Evolutionary conservation across 2,888 invertebrate species (phyloP).

Genomic region (Scaptomyza flava): DNA sequence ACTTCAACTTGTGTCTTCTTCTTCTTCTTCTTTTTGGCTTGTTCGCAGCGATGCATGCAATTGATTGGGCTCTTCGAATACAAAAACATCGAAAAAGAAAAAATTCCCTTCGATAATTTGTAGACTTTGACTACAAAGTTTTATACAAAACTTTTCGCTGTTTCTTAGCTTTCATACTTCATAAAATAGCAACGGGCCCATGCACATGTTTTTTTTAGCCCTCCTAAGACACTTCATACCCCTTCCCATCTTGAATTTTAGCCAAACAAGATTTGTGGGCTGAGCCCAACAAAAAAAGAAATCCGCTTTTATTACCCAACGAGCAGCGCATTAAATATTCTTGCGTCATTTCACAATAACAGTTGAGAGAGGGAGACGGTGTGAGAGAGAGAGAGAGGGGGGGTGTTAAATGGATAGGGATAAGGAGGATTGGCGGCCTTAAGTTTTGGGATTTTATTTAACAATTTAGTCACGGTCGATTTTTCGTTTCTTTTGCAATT

Average conservation of each 20-base stretch:
- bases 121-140: constrained; percentile 49
- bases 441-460: constrained; percentile 23
- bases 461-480: constrained; percentile 68
- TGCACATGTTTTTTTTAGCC: constrained; percentile 28
- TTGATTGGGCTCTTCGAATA: constrained; percentile 65
- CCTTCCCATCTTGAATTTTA: constrained; percentile 36
- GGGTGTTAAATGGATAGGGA: neutral
- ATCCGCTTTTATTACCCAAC: constrained; percentile 70
- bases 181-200: constrained; percentile 44
- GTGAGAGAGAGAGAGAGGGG: neutral
- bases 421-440: neutral
- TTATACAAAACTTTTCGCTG: constrained; percentile 29
- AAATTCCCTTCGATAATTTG: constrained; percentile 59
- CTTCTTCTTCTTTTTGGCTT: constrained; percentile 1
- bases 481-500: constrained; percentile 49
- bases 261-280: constrained; percentile 69
- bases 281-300: constrained; percentile 58
- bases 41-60: constrained; percentile 64
- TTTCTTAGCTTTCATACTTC: constrained; percentile 48
- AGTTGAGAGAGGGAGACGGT: constrained; percentile 4
- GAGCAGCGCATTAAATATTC: constrained; percentile 73
- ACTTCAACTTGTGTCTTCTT: constrained; percentile 5
- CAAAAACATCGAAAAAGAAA: neutral
- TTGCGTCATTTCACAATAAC: constrained; percentile 64
- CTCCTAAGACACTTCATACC: neutral